Evolutionary conservation across 2,888 invertebrate species (phyloP), one percentile per base, ranked within the genome.

Genomic region (Drosophila kokeensis): DNA sequence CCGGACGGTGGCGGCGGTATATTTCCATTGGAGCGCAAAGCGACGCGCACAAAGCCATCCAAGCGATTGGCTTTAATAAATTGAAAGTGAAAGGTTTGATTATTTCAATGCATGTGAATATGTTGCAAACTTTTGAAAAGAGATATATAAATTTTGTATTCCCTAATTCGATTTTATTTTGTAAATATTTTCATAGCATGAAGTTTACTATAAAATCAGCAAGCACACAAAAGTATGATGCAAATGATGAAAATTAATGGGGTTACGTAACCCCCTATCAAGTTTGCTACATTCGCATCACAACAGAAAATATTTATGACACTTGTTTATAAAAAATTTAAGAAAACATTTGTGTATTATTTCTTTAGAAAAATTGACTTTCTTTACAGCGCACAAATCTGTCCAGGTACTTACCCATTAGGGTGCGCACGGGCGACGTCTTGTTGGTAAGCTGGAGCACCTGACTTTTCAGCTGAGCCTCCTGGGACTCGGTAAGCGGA

Each of bases 41-140:
- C 79, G 29, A 92, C 82, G 10, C 92, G 91, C 59, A 93, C 90
- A 73, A 92, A 93, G 4, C 90, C 85, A 62, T 91, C 84, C 38
- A 93, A 69, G 5, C 93, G 92, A 73, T 92, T 93, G 85, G 92
- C 93, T 93, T 36, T 8, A 69, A 61, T 21, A 4, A 24, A 8
- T 10, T 1, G 11, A 13, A 38, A 18, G 45, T 45, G 45, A 45
- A 8, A 45, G 15, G 45, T 45, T 45, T 24, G 8, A 15, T 45
- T 45, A 45, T 45, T 45, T 24, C 45, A 45, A 45, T 24, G 24
- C 4, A 24, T 8, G 24, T 24, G 8, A 45, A 8, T 8, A 8
- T 24, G 8, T 24, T 24, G 15, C 24, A 8, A 3, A 24, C 24
- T 15, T 4, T 45, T 45, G 3, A 24, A 45, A 45, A 24, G 7